Conservation (phyloP, 1,140 invertebrate genomes). For the Homalodisca vitripennis region DNA sequence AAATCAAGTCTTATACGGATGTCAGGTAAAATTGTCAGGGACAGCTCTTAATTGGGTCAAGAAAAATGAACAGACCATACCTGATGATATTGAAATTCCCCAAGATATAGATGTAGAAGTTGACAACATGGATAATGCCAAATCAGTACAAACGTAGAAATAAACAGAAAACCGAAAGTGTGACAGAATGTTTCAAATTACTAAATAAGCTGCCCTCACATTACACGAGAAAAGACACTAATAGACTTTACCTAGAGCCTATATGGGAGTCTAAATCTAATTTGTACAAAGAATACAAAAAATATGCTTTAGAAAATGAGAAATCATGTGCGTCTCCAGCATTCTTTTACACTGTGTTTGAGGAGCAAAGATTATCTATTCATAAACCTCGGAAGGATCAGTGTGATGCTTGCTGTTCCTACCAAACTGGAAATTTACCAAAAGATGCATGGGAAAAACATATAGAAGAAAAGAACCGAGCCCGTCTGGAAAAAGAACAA, state of each 20-base stretch:
- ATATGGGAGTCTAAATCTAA: conserved; percentile 24
- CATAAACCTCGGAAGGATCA: conserved; percentile 15
- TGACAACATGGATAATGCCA: too few species aligned
- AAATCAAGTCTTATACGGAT: too few species aligned
- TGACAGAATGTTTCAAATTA: too few species aligned
- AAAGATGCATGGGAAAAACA: conserved; percentile 25
- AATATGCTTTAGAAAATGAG: conserved; percentile 7
- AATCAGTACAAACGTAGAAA: too few species aligned
- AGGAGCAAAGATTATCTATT: conserved; percentile 21
- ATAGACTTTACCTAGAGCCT: conserved; percentile 29
- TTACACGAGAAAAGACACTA: conserved; percentile 1
- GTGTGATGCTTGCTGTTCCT: conserved; percentile 22
- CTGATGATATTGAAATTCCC: too few species aligned
- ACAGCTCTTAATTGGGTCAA: too few species aligned
- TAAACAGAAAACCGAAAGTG: too few species aligned
- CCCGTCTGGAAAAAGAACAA: conserved; percentile 27
- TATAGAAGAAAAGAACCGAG: conserved; percentile 18
- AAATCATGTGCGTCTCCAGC: conserved; percentile 16
- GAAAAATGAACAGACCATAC: too few species aligned
- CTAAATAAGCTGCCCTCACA: too few species aligned
- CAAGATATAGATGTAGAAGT: too few species aligned
- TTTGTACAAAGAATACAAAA: conserved; percentile 26
- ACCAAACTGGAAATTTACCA: conserved; percentile 26
- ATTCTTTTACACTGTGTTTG: conserved; percentile 21
- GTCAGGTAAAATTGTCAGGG: too few species aligned